Percentiles rank a stretch among this genome's conserved stretches.
Conservation (phyloP, 2,888 invertebrate genomes). For the Pecten maximus region DNA sequence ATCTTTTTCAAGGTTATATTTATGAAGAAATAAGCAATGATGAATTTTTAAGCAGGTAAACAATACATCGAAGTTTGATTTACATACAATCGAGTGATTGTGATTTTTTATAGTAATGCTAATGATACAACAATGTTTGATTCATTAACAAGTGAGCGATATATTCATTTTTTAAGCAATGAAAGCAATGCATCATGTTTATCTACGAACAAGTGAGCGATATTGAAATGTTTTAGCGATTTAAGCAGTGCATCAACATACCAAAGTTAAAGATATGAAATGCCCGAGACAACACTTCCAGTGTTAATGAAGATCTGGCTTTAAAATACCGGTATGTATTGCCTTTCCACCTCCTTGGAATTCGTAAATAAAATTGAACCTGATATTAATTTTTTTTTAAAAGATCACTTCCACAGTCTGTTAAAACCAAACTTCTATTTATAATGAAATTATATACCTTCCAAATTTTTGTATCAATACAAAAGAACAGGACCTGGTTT, state of each 20-base stretch:
- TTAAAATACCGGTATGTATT: too few species aligned
- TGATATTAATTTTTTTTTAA: background rate
- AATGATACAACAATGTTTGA: background rate
- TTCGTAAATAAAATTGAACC: too few species aligned
- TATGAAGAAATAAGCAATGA: too few species aligned
- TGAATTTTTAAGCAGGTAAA: too few species aligned
- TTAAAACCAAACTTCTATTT: background rate
- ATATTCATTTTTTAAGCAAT: background rate
- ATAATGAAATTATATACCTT: too few species aligned
- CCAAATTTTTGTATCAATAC: background rate
- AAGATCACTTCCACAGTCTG: background rate
- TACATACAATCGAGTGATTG: too few species aligned
- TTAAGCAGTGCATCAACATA: background rate
- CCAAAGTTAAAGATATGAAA: background rate
- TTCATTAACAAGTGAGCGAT: background rate
- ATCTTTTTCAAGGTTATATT: too few species aligned
- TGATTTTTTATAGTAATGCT: too few species aligned
- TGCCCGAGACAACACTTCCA: background rate
- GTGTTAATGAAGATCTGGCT: background rate
- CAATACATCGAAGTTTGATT: background rate
- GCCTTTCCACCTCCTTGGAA: too few species aligned
- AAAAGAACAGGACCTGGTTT: background rate
- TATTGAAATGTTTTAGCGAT: background rate
- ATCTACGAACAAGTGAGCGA: conserved; percentile 15
- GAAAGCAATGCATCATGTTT: too few species aligned